Base-by-base conservation (phyloP, 2,888 invertebrate genomes). In the Osmoderma eremita region DNA sequence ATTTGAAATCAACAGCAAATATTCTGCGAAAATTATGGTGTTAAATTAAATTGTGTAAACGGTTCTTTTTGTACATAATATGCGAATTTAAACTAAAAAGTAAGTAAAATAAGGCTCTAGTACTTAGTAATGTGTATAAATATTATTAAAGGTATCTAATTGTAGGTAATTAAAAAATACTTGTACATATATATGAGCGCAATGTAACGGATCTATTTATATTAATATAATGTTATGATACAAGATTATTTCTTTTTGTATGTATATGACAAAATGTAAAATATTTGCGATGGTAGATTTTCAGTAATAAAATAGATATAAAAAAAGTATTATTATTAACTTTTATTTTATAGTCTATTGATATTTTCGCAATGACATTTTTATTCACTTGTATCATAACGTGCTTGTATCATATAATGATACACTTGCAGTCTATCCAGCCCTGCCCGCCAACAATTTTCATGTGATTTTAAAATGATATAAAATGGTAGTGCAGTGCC, bases 251-350 rank as follows among this genome's bases (percentile, higher is more conserved):
- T 45, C 38, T n/a, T 18, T 61, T 45, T 61, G 30, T 61, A 61
- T 61, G 15, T 15, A 45, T 48, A 48, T 30, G 30, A 30, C 10
- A 10, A 30, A 30, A 8, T 61, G 58, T 61, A 61, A 61, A 15
- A 61, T 61, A 61, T 61, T 48, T 30, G 45, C 45, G 53, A 45
- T 45, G 45, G 30, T 61, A 61, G 45, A 45, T 42, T 61, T 45
- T 45, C 45, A n/a, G 42, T 61, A 61, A 61, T 61, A 61, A 61
- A 61, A 24, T 61, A 48, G 24, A n/a, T 18, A 54, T 38, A 15
- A 15, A 38, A 38, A 53, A n/a, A n/a, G n/a, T 53, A 17, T 17
- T 48, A 20, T 18, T 18, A 8, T 18, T 15, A 18, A 12, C 17
- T 48, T 20, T 20, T 48, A 8, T 20, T 48, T 10, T n/a, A 42